Evolutionary conservation across 2,888 invertebrate genomes (phyloP).

Genomic region (Thera britannica): DNA sequence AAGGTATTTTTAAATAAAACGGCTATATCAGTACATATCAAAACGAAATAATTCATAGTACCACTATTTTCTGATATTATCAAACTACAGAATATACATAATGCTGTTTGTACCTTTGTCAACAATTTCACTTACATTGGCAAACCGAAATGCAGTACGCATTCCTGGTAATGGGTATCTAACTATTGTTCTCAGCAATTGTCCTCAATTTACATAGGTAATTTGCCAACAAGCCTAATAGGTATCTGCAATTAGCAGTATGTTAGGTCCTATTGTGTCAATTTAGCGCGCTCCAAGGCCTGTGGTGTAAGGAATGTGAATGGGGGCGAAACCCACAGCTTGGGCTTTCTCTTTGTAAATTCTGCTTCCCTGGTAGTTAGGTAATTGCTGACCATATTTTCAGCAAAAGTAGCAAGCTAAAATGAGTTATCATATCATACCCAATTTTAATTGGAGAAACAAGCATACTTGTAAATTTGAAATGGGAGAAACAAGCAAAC

Average conservation of each 20-base stretch:
- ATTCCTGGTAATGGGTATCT: conserved; percentile 16
- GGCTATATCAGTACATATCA: no score
- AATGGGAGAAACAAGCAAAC: no score
- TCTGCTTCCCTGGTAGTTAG: not conserved
- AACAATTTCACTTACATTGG: conserved; percentile 1
- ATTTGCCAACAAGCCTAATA: conserved; percentile 39
- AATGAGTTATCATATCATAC: no score
- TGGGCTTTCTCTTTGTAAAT: not conserved
- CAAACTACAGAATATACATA: no score
- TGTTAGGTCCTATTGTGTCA: conserved; percentile 40
- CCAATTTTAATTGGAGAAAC: no score
- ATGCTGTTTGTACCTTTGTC: not conserved
- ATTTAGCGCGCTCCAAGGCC: conserved; percentile 24
- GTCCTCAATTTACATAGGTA: conserved; percentile 34
- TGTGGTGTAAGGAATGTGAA: conserved; percentile 12
- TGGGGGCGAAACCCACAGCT: not conserved
- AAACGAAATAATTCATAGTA: no score
- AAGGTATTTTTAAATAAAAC: no score
- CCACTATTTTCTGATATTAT: no score
- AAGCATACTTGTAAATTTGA: no score
- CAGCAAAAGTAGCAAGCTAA: not conserved
- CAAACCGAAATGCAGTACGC: conserved; percentile 6
- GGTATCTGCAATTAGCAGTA: conserved; percentile 40
- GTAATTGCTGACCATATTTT: not conserved
- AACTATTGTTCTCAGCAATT: conserved; percentile 27